Percentiles rank a stretch among this genome's conserved stretches.
phyloP scores from a whole-genome alignment of 1,140 invertebrate genomes.

The Nixonia krombeini region DNA sequence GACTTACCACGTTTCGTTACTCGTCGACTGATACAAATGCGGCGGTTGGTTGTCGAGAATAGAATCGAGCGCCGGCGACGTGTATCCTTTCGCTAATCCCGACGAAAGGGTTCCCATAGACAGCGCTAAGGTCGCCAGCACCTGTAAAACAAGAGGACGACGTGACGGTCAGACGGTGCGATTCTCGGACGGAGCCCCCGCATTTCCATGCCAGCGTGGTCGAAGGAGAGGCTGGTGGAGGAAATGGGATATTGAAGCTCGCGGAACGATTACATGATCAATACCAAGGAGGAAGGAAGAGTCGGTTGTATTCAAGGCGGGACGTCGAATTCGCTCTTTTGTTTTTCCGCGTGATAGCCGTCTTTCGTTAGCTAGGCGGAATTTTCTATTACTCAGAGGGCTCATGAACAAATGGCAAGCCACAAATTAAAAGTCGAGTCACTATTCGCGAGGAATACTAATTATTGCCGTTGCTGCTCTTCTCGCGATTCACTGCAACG shows the following conservation, averaged over 20 bases:
- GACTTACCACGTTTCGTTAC: conserved; percentile 68
- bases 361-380: conserved; percentile 12
- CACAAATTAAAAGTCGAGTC: conserved; percentile 63
- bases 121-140: conserved; percentile 83
- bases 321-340: conserved; percentile 2
- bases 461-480: conserved; percentile 39
- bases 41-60: conserved; percentile 77
- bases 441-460: conserved; percentile 61
- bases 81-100: conserved; percentile 87
- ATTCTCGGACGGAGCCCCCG: no score
- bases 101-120: conserved; percentile 86
- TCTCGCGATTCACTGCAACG: conserved; percentile 18
- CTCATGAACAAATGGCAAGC: conserved; percentile 58
- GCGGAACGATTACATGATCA: no score
- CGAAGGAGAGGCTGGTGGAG: no score
- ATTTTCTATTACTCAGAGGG: conserved; percentile 27
- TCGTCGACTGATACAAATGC: no score
- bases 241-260: no score
- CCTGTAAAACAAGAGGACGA: no score
- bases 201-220: no score
- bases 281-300: no score
- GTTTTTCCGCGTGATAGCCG: conserved; percentile 1
- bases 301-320: not conserved
- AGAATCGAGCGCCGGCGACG: conserved; percentile 86
- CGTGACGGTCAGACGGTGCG: no score